Conservation (phyloP, 2,888 invertebrate species). For the Limenitis camilla region DNA sequence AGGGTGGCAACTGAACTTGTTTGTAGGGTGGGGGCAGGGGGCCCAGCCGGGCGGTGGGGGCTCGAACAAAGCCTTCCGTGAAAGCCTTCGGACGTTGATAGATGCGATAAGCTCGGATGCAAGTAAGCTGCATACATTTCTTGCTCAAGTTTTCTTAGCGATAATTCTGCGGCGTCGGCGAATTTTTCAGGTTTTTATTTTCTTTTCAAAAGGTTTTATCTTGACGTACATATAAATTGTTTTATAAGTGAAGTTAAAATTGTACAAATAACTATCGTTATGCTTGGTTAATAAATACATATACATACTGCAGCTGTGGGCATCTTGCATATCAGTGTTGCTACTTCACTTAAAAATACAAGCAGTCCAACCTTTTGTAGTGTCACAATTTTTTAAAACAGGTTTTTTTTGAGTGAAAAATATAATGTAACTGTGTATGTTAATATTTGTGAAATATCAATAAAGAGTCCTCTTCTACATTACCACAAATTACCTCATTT, state of each 20-base stretch:
- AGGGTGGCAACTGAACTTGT: constrained; percentile 61
- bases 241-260: neutral
- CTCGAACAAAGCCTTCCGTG: constrained; percentile 69
- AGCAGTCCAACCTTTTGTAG: too few species aligned
- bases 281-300: too few species aligned
- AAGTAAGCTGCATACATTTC: constrained; percentile 73
- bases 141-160: constrained; percentile 53
- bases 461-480: too few species aligned
- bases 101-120: constrained; percentile 73
- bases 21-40: constrained; percentile 46
- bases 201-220: constrained; percentile 10
- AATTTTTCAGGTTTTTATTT: constrained; percentile 24
- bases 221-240: constrained; percentile 2
- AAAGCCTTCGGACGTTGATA: constrained; percentile 69
- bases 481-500: too few species aligned
- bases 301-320: too few species aligned
- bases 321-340: too few species aligned
- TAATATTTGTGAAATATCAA: too few species aligned
- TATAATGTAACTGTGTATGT: too few species aligned
- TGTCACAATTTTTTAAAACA: too few species aligned
- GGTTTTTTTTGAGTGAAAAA: too few species aligned
- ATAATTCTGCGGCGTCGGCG: constrained; percentile 37
- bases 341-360: too few species aligned
- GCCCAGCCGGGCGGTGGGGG: constrained; percentile 34
- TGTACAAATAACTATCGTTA: too few species aligned